Base-by-base conservation (phyloP, 1,140 invertebrate genomes). In the Nasonia giraulti region DNA sequence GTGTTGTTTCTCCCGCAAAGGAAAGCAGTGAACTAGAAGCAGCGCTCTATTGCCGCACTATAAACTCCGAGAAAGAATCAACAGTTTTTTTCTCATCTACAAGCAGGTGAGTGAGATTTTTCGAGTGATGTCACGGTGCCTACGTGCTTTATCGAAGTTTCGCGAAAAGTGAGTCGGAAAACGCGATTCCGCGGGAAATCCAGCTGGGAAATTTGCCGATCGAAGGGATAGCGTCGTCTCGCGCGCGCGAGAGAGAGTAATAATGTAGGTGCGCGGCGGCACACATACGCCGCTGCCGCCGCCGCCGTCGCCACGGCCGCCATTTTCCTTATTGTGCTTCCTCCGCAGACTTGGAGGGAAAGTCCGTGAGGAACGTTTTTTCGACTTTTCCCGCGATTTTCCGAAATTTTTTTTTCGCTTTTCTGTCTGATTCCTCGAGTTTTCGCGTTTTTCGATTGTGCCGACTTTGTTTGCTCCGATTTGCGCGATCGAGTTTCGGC, bases 321-420 rank as follows among this genome's bases (percentile, higher is more conserved):
- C 92, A 92, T 92, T 92, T 92, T 92, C 89, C 88, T 91, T 90
- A 89, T 92, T 91, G 78, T 91, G 86, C 86, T 86, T 85, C 86
- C 87, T 91, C 40, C 90, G 91, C 92, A 90, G 90, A 68, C 90
- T 92, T 92, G 92, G 91, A 92, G 92, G 92, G 92, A 92, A 92
- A 92, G 86, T 81, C 62, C 20, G 23, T 2, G 77, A 12, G 2
- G 62, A 37, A 7, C 33, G 62, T 68, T 66, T 66, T 80, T 55
- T 37, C 68, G 27, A 8, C 31, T 71, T 71, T 69, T 71, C 78
- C 7, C 7, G 31, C n/a, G 77, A 40, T 80, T 55, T 79, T 44
- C 11, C 75, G 44, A 11, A 17, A 1, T 0, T 0, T 14, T 27
- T 71, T 75, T 75, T 44, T 20, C 37, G 33, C 8, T 44, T 44